Conservation (phyloP, 2,888 invertebrate species). For the Phorcus lineatus region DNA sequence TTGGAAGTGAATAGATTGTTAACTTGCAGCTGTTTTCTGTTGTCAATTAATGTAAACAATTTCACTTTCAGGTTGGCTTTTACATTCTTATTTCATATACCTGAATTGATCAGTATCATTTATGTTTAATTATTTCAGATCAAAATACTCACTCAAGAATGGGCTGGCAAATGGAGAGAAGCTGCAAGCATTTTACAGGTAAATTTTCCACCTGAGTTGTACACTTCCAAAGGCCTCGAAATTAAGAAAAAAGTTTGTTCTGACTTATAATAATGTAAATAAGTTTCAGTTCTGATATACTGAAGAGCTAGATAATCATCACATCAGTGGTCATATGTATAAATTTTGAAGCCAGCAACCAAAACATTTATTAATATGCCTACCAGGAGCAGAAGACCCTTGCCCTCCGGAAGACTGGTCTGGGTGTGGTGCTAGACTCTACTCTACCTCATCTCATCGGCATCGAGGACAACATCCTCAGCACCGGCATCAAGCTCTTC, state of each 20-base stretch:
- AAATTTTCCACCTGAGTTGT: not conserved
- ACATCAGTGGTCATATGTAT: too few species aligned
- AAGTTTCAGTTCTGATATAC: too few species aligned
- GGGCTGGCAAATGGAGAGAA: conserved; percentile 91
- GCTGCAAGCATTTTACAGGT: conserved; percentile 83
- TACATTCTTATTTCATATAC: too few species aligned
- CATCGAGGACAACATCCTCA: conserved; percentile 91
- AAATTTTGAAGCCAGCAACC: not conserved
- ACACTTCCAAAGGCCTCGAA: not conserved
- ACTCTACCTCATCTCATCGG: conserved; percentile 94
- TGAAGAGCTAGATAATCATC: too few species aligned
- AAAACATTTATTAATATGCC: not conserved
- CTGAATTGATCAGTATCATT: not conserved
- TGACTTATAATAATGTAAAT: too few species aligned
- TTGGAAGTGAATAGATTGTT: too few species aligned
- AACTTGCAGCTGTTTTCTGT: too few species aligned
- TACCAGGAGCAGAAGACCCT: not conserved
- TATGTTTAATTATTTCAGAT: conserved; percentile 52
- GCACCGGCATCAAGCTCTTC: conserved; percentile 92
- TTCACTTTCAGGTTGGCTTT: too few species aligned
- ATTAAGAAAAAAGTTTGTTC: too few species aligned
- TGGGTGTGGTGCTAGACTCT: conserved; percentile 77
- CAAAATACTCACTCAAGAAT: conserved; percentile 86
- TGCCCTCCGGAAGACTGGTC: not conserved
- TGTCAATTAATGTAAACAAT: too few species aligned